Conservation (phyloP, 2,113 vertebrate genomes). For the Channa argus region DNA sequence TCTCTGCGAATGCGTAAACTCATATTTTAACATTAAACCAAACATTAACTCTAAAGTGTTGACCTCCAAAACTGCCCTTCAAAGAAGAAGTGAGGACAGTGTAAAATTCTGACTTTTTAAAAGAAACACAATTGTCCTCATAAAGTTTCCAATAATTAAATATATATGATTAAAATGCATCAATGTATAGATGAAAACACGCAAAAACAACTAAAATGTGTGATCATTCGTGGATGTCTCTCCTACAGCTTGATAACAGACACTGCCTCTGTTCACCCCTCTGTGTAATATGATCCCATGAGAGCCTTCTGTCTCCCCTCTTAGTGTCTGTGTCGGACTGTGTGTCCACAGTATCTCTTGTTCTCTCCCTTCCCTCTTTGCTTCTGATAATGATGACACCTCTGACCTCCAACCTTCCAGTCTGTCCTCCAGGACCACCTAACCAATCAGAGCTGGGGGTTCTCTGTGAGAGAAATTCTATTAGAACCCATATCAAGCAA, state of each 20-base stretch:
- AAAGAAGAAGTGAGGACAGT: too few species aligned
- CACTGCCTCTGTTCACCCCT: neutral
- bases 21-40: too few species aligned
- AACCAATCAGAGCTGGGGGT: slow-evolving; percentile 37
- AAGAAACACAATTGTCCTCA: too few species aligned
- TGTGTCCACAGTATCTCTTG: slow-evolving; percentile 1
- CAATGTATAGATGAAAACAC: neutral
- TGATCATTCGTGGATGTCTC: slow-evolving; percentile 25
- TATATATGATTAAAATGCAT: neutral
- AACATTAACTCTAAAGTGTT: too few species aligned
- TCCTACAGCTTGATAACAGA: slow-evolving; percentile 21
- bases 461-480: slow-evolving; percentile 34
- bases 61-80: too few species aligned
- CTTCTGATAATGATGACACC: slow-evolving; percentile 44
- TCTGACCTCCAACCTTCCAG: slow-evolving; percentile 42
- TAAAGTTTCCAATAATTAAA: too few species aligned
- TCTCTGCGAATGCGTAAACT: too few species aligned
- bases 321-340: neutral
- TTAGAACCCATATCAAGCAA: slow-evolving; percentile 40
- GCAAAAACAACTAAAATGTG: neutral
- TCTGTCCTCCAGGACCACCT: slow-evolving; percentile 25
- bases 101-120: too few species aligned
- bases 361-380: slow-evolving; percentile 9
- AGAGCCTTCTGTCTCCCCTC: slow-evolving; percentile 28
- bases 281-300: slow-evolving; percentile 36